Base-by-base conservation (phyloP, 1,140 invertebrate species). In the Eubasilissa regina region DNA sequence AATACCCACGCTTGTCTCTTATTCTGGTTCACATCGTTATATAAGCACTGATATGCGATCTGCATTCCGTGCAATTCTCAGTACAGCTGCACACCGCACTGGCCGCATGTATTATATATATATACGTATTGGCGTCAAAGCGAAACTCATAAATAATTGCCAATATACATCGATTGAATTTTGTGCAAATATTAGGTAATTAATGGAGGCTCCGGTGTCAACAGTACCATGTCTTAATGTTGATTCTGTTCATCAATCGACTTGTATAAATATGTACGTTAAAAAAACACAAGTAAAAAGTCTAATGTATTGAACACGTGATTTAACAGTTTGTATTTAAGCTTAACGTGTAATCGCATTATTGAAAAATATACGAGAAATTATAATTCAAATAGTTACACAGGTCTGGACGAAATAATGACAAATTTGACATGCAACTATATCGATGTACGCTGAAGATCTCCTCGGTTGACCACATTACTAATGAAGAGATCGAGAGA, bases 131-230 rank as follows among this genome's bases (percentile, higher is more conserved):
- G 51, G 21, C 19, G 17, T 21, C 10, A 51, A 7, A 70, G 51
- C 12, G 45, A 21, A 21, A 13, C 19, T 25, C 66, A 70, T 70
- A 48, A 21, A 51, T 48, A 51, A 19, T 10, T 17, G 51, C 13
- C 17, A 48, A 51, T 47, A 47, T n/a, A n/a, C 44, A 21, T 3
- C 12, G 47, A 48, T 51, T 25, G 66, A 47, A 70, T 70, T 70
- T 9, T 51, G 51, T 70, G 45, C 47, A 70, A 70, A 70, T 51
- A 70, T 48, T 70, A 48, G 45, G 12, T 53, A 48, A 70, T 21
- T 53, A 48, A 70, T 70, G 13, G 13, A 44, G 43, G 25, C 45
- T 70, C 48, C 48, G 25, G 35, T 48, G 66, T 47, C n/a, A 10
- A 25, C 8, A 15, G 35, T 12, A 15, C 17, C 47, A 51, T 60